phyloP scores from a whole-genome alignment of 2,797 vertebrate genomes.

The Odontamblyopus rebecca region DNA sequence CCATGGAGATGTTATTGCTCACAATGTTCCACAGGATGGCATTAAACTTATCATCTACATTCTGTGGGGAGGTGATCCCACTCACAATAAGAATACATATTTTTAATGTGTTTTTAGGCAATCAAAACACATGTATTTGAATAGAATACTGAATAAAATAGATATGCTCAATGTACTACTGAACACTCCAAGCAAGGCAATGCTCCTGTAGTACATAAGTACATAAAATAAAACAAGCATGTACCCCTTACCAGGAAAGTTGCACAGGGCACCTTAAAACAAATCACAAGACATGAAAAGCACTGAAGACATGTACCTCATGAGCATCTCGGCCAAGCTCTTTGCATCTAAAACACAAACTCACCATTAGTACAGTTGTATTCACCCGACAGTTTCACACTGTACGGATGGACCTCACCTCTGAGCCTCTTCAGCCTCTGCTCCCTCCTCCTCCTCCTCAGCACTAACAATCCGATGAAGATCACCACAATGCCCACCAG shows the following conservation, averaged over 20 bases:
- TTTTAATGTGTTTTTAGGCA: too few species aligned
- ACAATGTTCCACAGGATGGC: too few species aligned
- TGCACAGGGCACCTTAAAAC: background rate
- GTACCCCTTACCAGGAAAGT: too few species aligned
- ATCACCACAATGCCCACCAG: conserved; percentile 89
- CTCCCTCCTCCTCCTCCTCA: conserved; percentile 91
- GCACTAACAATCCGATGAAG: conserved; percentile 90
- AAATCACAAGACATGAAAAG: conserved; percentile 19
- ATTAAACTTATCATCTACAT: too few species aligned
- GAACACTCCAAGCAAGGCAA: background rate
- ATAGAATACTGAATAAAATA: too few species aligned
- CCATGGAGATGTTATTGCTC: too few species aligned
- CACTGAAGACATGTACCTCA: conserved; percentile 87
- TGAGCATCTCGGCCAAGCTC: conserved; percentile 99
- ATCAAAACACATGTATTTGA: too few species aligned
- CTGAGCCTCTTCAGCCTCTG: conserved; percentile 94
- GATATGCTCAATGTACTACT: too few species aligned
- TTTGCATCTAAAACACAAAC: conserved; percentile 87
- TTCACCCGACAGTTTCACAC: conserved; percentile 11
- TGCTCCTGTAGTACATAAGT: too few species aligned
- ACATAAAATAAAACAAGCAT: too few species aligned
- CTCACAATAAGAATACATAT: too few species aligned
- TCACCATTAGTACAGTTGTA: conserved; percentile 70
- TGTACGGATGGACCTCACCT: conserved; percentile 72
- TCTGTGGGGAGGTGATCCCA: too few species aligned